Percentiles rank a stretch among this genome's conserved stretches.
These are phyloP conservation scores for Catocala sponsa DNA, from an alignment of 2,888 invertebrate genomes.

Conservation along the genomic window DNA sequence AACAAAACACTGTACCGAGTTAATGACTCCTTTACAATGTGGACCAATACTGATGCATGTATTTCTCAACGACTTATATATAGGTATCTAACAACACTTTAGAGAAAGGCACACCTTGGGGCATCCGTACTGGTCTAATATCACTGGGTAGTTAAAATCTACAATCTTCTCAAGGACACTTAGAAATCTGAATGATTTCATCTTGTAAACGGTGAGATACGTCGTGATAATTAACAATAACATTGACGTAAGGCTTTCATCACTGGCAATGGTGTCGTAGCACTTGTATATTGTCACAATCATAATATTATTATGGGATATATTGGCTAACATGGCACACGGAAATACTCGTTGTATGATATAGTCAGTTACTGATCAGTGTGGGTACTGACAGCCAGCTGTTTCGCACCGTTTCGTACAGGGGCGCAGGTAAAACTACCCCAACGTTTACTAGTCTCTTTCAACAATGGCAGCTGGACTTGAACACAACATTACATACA, in stretches of 20 bases:
- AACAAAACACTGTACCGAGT: constrained; percentile 13
- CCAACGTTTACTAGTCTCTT: constrained; percentile 50
- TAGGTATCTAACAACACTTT: background rate
- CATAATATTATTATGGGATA: constrained; percentile 26
- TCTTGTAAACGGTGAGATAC: constrained; percentile 55
- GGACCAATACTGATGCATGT: constrained; percentile 29
- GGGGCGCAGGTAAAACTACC: constrained; percentile 73
- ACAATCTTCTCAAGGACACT: constrained; percentile 58
- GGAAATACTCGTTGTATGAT: constrained; percentile 19
- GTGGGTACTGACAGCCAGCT: constrained; percentile 51
- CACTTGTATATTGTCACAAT: constrained; percentile 39
- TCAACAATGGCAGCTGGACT: constrained; percentile 13
- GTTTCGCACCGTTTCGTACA: constrained; percentile 37
- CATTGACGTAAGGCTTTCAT: constrained; percentile 54
- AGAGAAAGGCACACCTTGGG: constrained; percentile 55
- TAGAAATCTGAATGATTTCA: constrained; percentile 57
- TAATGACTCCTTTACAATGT: constrained; percentile 14
- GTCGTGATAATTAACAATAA: constrained; percentile 54
- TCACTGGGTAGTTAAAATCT: constrained; percentile 62
- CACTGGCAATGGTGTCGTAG: constrained; percentile 38
- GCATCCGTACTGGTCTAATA: constrained; percentile 52
- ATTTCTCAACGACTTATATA: constrained; percentile 29
- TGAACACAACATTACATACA: too few relatives aligned
- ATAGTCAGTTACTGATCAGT: constrained; percentile 32
- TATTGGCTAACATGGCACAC: constrained; percentile 53